Base-by-base conservation (phyloP, 2,113 vertebrate species). In the Misgurnus anguillicaudatus region DNA sequence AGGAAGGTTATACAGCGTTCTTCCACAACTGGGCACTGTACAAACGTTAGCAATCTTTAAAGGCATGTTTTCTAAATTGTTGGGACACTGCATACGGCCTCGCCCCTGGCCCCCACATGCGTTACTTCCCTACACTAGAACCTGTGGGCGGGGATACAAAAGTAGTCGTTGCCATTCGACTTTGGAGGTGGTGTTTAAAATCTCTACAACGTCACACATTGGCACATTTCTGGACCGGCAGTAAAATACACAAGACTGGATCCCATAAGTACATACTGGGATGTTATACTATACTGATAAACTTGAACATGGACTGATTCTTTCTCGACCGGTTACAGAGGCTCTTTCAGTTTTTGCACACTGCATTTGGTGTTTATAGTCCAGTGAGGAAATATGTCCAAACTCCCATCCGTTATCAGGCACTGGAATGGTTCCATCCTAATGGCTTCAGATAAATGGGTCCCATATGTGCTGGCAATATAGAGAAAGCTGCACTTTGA, bases 401-500 rank as follows among this genome's bases (percentile, higher is more conserved):
- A 66, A 70, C 58, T 79, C 80, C 75, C 73, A 76, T 83, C 81
- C 70, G 61, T 84, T 82, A 63, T 77, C 68, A 72, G 38, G 62
- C 78, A 51, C 48, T 55, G 80, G 70, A 80, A 82, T 39, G 73
- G 57, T 51, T 80, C 71, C 57, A 31, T 66, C 41, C 74, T 83
- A 68, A 84, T 82, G 64, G 64, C 42, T 68, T 47, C 45, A 73
- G 80, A 83, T 41, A 83, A 77, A 83, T 85, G 78, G 65, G 47
- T 47, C 48, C 48, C 48, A 57, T 36, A 82, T 75, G 62, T 58
- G 41, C 58, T 66, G 72, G 66, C 75, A 82, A 60, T 62, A 51
- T 61, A 82, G 78, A 70, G 73, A 66, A 16, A 73, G 62, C 70
- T 76, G 78, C 75, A 75, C 83, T 86, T 75, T 78, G 61, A 61